Percentiles rank a stretch among this genome's conserved stretches.
Conservation (phyloP, 2,113 vertebrate genomes). For the Megalops atlanticus region DNA sequence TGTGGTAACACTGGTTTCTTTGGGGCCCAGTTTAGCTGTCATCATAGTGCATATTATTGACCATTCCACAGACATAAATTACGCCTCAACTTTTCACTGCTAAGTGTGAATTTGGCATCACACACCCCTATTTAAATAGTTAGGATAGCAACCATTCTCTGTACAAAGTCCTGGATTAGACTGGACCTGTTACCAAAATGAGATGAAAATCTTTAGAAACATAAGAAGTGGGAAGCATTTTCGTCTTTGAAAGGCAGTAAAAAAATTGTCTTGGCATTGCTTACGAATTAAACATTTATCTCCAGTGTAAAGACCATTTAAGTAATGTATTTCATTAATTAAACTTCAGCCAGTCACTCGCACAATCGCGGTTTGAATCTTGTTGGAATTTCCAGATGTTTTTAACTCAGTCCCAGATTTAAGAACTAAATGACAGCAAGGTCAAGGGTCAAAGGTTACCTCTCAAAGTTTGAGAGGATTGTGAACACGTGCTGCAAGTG, state of each 20-base stretch:
- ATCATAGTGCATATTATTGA: conserved; percentile 25
- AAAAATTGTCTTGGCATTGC: background rate
- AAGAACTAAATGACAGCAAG: conserved; percentile 28
- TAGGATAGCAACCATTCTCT: background rate
- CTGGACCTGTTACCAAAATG: background rate
- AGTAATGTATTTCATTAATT: conserved; percentile 15
- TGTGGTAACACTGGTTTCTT: conserved; percentile 16
- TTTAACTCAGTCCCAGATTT: conserved; percentile 27
- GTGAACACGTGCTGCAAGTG: conserved; percentile 11
- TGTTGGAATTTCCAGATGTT: conserved; percentile 34
- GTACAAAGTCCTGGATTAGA: conserved; percentile 7
- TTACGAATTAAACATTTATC: background rate
- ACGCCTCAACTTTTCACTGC: conserved; percentile 22
- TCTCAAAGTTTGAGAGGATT: conserved; percentile 15
- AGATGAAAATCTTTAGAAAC: background rate
- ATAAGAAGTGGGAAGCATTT: background rate
- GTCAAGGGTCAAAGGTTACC: conserved; percentile 28
- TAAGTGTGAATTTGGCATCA: conserved; percentile 1
- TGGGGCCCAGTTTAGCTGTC: background rate
- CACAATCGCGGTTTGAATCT: conserved; percentile 23
- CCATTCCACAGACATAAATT: conserved; percentile 23
- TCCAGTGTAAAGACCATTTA: background rate
- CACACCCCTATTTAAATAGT: conserved; percentile 10
- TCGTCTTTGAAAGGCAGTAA: background rate
- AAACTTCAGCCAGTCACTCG: conserved; percentile 11